Evolutionary conservation across 2,797 vertebrate genomes (phyloP).

Genomic region (Trachops cirrhosus): DNA sequence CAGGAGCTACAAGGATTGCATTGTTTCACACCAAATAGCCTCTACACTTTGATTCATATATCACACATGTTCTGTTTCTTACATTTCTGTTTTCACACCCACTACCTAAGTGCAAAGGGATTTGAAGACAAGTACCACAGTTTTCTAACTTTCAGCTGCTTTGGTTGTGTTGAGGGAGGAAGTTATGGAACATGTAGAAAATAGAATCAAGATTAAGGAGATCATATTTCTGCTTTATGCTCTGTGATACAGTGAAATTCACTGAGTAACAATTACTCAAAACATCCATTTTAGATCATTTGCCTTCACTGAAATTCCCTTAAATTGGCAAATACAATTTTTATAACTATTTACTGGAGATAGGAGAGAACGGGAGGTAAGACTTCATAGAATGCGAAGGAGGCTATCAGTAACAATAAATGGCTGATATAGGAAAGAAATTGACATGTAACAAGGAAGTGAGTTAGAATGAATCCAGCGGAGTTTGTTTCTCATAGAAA

Average conservation of each 20-base stretch:
- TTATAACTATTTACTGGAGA: background rate
- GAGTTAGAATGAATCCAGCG: background rate
- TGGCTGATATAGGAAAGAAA: background rate
- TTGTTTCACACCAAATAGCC: slow-evolving; percentile 48
- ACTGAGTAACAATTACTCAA: slow-evolving; percentile 42
- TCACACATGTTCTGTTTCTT: slow-evolving; percentile 63
- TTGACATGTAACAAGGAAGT: background rate
- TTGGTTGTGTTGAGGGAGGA: slow-evolving; percentile 66
- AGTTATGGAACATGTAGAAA: slow-evolving; percentile 69
- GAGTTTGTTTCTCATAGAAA: background rate
- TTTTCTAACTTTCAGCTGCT: slow-evolving; percentile 69
- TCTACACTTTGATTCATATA: slow-evolving; percentile 51
- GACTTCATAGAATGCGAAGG: background rate
- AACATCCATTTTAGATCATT: slow-evolving; percentile 37
- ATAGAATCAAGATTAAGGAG: slow-evolving; percentile 63
- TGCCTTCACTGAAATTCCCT: background rate
- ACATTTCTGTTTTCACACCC: slow-evolving; percentile 53
- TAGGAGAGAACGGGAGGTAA: background rate
- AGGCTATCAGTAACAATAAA: background rate
- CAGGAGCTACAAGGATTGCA: slow-evolving; percentile 60
- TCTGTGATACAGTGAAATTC: slow-evolving; percentile 9
- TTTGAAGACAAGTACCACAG: slow-evolving; percentile 59
- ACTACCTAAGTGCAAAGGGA: slow-evolving; percentile 62
- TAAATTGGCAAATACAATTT: background rate
- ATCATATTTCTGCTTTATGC: slow-evolving; percentile 71